Conservation (phyloP, 2,797 vertebrate species). For the Tragopan temminckii region DNA sequence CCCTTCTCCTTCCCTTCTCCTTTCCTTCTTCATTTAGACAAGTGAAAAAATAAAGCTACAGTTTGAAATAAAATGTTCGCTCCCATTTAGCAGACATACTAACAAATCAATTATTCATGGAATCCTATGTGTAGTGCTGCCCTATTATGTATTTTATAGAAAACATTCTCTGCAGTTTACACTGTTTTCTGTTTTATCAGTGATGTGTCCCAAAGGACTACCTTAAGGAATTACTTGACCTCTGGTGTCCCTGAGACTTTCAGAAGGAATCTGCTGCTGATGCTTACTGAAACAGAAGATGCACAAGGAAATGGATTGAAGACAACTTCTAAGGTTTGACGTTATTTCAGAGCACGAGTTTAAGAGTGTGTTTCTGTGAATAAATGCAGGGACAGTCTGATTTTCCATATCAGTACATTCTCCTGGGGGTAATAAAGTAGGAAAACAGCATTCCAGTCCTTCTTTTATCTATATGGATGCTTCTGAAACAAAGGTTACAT, state of each 20-base stretch:
- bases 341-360: neutral
- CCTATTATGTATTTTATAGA: neutral
- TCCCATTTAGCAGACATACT: neutral
- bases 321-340: neutral
- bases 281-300: slow-evolving; percentile 2
- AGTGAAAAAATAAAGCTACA: neutral
- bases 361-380: neutral
- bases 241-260: neutral
- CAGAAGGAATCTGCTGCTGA: neutral
- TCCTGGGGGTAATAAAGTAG: neutral
- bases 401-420: neutral
- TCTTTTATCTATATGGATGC: neutral
- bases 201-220: neutral
- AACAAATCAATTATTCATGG: slow-evolving; percentile 27
- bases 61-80: neutral
- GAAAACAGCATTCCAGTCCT: neutral
- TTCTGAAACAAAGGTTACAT: neutral
- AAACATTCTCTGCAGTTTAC: neutral
- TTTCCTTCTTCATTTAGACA: neutral
- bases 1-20: too few relatives aligned
- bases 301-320: neutral
- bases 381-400: neutral
- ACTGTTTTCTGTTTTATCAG: neutral
- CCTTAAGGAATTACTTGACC: slow-evolving; percentile 35
- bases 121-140: neutral